Base-by-base conservation (phyloP, 2,113 vertebrate genomes). In the Thalassoma bifasciatum region DNA sequence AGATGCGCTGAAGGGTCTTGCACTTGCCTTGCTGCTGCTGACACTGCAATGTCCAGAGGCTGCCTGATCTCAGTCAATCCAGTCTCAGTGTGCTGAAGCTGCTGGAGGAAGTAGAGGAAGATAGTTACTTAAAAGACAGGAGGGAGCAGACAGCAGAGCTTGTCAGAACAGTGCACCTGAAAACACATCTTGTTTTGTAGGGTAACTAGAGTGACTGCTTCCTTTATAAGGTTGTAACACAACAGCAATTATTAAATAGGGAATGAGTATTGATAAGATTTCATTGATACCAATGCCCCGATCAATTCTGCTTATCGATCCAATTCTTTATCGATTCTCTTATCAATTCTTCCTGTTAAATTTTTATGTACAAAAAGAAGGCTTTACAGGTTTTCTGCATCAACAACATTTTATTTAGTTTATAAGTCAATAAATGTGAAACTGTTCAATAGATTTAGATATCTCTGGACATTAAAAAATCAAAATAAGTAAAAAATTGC, bases 11-110 rank as follows among this genome's bases (percentile, higher is more conserved):
- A 75, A 44, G 57, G 86, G 70, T 71, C 71, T 83, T 68, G 58
- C 68, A 62, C 78, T 86, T 82, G 70, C 78, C 67, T 71, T 49
- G 52, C 72, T 58, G 74, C 24, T 87, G 89, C 87, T 89, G 89
- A 89, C 81, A 17, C 56, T 56, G 87, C 90, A 82, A 59, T 76
- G 81, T 89, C 85, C 84, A 69, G 51, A 51, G 56, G 52, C 67
- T 23, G 68, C 50, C 64, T 65, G 66, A 81, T 86, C 63, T 72
- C 72, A 69, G 64, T 82, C 83, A 78, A 73, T 81, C 77, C 73
- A 75, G 61, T 57, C 60, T 77, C 74, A 44, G 11, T 13, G 17
- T 76, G 74, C 53, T 53, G 40, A 52, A 75, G 64, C 65, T 84
- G 79, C 84, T 58, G 66, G 30, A 24, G 49, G 60, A 44, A 72